phyloP scores from a whole-genome alignment of 2,797 vertebrate species.

The Avahi laniger region DNA sequence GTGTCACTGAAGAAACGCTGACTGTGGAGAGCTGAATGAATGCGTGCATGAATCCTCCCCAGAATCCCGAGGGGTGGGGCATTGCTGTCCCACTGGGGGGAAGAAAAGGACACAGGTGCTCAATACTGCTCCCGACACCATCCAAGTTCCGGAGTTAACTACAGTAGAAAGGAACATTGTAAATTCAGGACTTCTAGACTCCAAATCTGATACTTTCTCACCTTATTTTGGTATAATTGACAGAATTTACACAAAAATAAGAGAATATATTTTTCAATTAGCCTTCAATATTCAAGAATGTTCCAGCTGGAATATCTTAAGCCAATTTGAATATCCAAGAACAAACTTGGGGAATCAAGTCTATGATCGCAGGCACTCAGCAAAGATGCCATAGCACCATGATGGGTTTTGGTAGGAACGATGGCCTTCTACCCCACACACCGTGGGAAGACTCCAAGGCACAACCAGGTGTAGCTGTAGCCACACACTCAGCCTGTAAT shows the following conservation, averaged over 20 bases:
- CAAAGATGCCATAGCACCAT: not conserved
- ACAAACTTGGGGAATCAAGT: not conserved
- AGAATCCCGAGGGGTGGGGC: not conserved
- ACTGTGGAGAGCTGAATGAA: not conserved
- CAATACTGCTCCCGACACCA: not conserved
- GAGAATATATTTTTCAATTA: not conserved
- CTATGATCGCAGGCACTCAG: not conserved
- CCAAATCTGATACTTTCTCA: not conserved
- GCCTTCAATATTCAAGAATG: not conserved
- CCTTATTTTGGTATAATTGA: not conserved
- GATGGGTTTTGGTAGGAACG: not conserved
- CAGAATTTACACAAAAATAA: constrained; percentile 30
- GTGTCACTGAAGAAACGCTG: not conserved
- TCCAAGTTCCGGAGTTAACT: not conserved
- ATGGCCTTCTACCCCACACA: not conserved
- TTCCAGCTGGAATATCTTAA: not conserved
- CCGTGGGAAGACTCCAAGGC: not conserved
- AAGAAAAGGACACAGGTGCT: not conserved
- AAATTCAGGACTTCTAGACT: not conserved
- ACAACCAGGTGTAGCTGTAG: not conserved
- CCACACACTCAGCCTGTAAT: not conserved
- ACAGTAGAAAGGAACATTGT: constrained; percentile 1
- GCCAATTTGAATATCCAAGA: not conserved
- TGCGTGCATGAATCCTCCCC: not conserved
- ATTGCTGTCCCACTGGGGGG: not conserved